A percentile compares a stretch with the other conserved stretches of the same genome.
These are phyloP conservation scores for Artibeus jamaicensis DNA, from an alignment of 2,797 vertebrate genomes.

Conservation along the genomic window DNA sequence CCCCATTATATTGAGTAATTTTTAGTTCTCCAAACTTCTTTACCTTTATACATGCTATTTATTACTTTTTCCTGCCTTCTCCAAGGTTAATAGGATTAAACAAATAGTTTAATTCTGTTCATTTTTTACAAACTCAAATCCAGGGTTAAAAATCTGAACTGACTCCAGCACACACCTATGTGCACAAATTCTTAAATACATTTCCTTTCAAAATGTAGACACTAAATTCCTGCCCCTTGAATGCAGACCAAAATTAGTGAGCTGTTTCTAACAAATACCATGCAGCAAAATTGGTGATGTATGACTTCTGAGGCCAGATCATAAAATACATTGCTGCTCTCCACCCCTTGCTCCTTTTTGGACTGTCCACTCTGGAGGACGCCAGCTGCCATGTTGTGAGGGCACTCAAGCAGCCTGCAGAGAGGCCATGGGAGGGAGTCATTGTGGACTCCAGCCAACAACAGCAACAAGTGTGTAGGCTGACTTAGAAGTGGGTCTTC, in stretches of 20 bases:
- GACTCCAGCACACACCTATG: background rate
- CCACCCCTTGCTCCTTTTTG: background rate
- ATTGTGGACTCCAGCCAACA: background rate
- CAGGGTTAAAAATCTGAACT: background rate
- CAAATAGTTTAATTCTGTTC: background rate
- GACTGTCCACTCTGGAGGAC: background rate
- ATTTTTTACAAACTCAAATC: background rate
- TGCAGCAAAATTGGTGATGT: background rate
- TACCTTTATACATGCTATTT: background rate
- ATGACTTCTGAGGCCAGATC: background rate
- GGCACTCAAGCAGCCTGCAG: background rate
- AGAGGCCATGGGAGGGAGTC: background rate
- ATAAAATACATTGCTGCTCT: background rate
- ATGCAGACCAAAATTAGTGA: background rate
- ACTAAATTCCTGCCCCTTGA: background rate
- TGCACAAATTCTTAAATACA: background rate
- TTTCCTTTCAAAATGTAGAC: background rate
- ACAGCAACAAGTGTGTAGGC: background rate
- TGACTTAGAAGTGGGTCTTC: background rate
- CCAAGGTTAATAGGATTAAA: background rate
- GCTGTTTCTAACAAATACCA: background rate
- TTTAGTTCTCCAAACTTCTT: background rate
- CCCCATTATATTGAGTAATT: background rate
- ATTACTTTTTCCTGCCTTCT: background rate
- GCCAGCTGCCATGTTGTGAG: background rate